These are phyloP conservation scores for Furcula furcula DNA, from an alignment of 2,888 invertebrate species.

Conservation along the genomic window DNA sequence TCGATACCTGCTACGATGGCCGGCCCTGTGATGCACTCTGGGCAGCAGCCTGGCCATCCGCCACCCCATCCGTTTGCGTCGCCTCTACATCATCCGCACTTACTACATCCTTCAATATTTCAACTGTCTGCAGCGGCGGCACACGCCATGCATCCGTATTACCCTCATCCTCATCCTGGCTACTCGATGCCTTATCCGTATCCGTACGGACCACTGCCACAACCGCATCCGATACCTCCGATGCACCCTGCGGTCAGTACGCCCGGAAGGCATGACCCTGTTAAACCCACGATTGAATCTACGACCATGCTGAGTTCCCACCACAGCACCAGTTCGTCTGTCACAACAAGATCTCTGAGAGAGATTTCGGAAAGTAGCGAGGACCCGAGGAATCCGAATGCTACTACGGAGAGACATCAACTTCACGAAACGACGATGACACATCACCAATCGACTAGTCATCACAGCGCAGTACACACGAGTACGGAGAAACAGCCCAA, in stretches of 20 bases:
- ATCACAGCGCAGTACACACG: constrained; percentile 84
- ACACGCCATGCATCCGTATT: constrained; percentile 87
- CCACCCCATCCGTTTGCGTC: constrained; percentile 86
- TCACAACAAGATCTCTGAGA: constrained; percentile 85
- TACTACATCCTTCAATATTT: constrained; percentile 83
- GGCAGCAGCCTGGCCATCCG: constrained; percentile 87
- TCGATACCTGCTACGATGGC: constrained; percentile 84
- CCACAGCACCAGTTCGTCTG: constrained; percentile 86
- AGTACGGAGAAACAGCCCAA: constrained; percentile 83
- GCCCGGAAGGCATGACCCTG: constrained; percentile 73
- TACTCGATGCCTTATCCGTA: constrained; percentile 87
- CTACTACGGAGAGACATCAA: constrained; percentile 81
- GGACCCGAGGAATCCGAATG: constrained; percentile 69
- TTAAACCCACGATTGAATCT: constrained; percentile 82
- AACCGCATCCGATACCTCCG: constrained; percentile 88
- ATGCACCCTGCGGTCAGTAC: constrained; percentile 78
- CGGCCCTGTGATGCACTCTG: constrained; percentile 87
- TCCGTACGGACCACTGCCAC: constrained; percentile 87
- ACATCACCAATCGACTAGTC: constrained; percentile 85
- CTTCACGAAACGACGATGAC: constrained; percentile 85
- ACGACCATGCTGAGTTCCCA: constrained; percentile 87
- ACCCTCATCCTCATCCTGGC: constrained; percentile 85
- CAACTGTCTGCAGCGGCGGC: constrained; percentile 83
- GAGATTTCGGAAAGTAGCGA: constrained; percentile 81
- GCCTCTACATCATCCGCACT: constrained; percentile 87